A percentile compares a stretch with the other conserved stretches of the same genome.
Conservation (phyloP, 2,113 vertebrate genomes). For the Pachycephala philippinensis region DNA sequence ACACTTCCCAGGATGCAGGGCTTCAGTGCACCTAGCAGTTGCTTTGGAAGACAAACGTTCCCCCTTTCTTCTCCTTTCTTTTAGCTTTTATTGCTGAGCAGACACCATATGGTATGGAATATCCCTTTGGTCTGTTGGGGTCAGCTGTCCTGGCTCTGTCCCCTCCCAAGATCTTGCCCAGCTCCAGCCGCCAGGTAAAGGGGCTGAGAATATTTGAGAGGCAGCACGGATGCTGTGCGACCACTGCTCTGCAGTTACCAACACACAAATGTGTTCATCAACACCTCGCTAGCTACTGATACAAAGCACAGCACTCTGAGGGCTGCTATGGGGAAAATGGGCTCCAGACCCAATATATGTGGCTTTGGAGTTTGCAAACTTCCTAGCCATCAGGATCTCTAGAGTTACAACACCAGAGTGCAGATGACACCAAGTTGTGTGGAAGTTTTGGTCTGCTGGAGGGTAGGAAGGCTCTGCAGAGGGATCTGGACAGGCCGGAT, state of each 20-base stretch:
- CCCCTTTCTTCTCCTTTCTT: background rate
- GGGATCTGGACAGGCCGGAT: background rate
- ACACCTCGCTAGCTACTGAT: background rate
- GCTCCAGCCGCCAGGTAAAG: background rate
- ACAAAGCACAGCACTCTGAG: background rate
- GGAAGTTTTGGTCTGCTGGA: background rate
- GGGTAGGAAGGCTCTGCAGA: background rate
- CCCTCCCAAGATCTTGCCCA: background rate
- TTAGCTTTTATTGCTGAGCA: background rate
- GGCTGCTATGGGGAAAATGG: background rate
- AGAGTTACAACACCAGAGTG: background rate
- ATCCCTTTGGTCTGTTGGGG: background rate
- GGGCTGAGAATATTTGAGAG: background rate
- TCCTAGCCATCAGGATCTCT: background rate
- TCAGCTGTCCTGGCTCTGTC: background rate
- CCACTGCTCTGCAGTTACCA: background rate
- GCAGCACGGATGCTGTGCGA: background rate
- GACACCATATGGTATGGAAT: background rate
- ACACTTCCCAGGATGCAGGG: background rate
- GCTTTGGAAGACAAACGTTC: background rate
- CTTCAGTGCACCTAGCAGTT: background rate
- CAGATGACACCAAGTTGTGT: background rate
- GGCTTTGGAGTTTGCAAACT: background rate
- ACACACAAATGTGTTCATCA: background rate
- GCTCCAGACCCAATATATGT: background rate